Base-by-base conservation (phyloP, 2,888 invertebrate genomes). In the Prosopocoilus inquinatus region DNA sequence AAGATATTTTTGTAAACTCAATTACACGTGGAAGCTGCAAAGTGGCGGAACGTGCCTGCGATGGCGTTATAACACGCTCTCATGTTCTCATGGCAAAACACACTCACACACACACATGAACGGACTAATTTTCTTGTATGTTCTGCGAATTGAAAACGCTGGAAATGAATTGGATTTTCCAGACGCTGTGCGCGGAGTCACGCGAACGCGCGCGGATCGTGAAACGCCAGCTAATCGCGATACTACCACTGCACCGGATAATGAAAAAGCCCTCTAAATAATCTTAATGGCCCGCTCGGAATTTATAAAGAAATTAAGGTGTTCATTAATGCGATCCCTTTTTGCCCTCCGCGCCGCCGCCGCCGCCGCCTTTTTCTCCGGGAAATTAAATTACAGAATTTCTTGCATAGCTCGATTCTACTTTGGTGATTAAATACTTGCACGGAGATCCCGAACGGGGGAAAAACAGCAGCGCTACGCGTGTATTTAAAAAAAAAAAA, bases 271-370 rank as follows among this genome's bases (percentile, higher is more conserved):
- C 46, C 28, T 38, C 45, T 47, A 41, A 39, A 47, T 47, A 53
- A 53, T 53, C 52, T 53, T 52, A 52, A 52, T 52, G 43, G 52
- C 32, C 47, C 52, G 16, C 20, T 53, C 28, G 39, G 47, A 53
- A 53, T 53, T 53, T 53, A 46, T 53, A 53, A 53, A 53, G 47
- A 39, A 44, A 44, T 41, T 41, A 41, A 41, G 41, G 41, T 41
- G 41, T 41, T 41, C 41, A 41, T 41, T 41, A 41, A 41, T 41
- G 41, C 41, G 41, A 16, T 11, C 20, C 12, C 15, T 41, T 13
- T 41, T 15, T n/a, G n/a, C n/a, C n/a, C n/a, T n/a, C n/a, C n/a
- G n/a, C n/a, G 41, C 20, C 20, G 20, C 20, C 20, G 20, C 5
- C 20, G 20, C n/a, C n/a, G n/a, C n/a, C 9, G 13, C 13, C 13